phyloP scores from a whole-genome alignment of 1,140 invertebrate species.

The Sipha flava region DNA sequence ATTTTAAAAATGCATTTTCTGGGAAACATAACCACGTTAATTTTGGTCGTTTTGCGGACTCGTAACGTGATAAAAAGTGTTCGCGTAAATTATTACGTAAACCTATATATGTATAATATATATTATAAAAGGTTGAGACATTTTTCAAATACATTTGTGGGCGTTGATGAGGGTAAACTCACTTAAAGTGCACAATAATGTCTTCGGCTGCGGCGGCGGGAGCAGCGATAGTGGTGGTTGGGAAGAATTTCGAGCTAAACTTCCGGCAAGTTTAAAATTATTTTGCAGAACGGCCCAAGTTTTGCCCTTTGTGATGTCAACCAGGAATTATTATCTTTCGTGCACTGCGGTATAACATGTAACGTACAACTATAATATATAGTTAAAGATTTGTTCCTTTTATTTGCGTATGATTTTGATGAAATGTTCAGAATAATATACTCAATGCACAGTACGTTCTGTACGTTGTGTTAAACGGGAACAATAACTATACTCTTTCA shows the following conservation, averaged over 20 bases:
- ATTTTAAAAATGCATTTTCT: too few relatives aligned
- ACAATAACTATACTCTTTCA: too few relatives aligned
- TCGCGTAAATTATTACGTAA: too few relatives aligned
- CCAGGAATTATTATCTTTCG: not conserved
- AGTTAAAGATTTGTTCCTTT: not conserved
- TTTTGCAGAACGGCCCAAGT: not conserved
- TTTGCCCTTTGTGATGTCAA: not conserved
- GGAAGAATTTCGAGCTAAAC: not conserved
- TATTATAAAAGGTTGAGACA: too few relatives aligned
- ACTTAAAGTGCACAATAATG: not conserved
- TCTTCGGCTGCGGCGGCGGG: not conserved
- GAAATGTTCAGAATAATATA: too few relatives aligned
- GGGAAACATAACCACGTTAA: too few relatives aligned
- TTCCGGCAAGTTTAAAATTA: not conserved
- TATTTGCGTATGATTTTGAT: not conserved
- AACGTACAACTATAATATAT: not conserved
- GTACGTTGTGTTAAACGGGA: too few relatives aligned
- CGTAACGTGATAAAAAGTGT: too few relatives aligned
- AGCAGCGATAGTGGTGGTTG: too few relatives aligned
- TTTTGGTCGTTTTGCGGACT: too few relatives aligned
- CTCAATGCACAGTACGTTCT: too few relatives aligned
- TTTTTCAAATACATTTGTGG: not conserved
- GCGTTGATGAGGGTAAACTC: not conserved
- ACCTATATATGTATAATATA: too few relatives aligned
- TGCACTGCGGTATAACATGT: not conserved